phyloP scores from a whole-genome alignment of 1,140 invertebrate species.

The Anthonomus grandis region DNA sequence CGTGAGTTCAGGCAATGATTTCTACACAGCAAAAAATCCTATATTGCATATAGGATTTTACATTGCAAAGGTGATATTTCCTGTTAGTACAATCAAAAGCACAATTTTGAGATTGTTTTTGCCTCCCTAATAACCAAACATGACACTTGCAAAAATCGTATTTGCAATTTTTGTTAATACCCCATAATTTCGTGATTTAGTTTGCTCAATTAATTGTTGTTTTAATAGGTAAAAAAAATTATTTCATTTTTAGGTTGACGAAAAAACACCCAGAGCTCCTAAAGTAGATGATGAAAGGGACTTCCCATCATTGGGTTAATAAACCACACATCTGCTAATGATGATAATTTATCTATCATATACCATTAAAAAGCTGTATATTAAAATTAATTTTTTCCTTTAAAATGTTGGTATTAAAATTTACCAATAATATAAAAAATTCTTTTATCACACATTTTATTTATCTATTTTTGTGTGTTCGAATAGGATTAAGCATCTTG shows the following conservation, averaged over 20 bases:
- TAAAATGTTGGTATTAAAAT: constrained; percentile 15
- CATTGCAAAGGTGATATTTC: no score
- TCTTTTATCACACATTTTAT: background rate
- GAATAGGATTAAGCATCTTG: constrained; percentile 14
- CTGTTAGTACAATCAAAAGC: no score
- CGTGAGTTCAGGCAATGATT: no score
- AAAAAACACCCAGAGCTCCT: constrained; percentile 66
- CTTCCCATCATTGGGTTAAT: constrained; percentile 86
- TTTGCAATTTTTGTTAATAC: no score
- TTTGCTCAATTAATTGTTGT: background rate
- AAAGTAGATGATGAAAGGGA: constrained; percentile 94
- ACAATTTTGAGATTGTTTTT: no score
- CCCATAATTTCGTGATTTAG: constrained; percentile 1
- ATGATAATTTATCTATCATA: constrained; percentile 23
- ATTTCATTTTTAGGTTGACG: constrained; percentile 35
- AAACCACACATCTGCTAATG: constrained; percentile 11
- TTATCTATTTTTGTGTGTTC: constrained; percentile 16
- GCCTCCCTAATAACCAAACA: no score
- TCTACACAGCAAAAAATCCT: no score
- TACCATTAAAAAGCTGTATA: constrained; percentile 23
- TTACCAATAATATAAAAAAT: background rate
- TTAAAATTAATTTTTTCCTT: constrained; percentile 12
- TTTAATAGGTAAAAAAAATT: constrained; percentile 1
- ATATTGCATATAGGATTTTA: no score
- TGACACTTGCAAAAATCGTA: no score